A percentile compares a stretch with the other conserved stretches of the same genome.
These are phyloP conservation scores for Teleiodes luculella DNA, from an alignment of 2,888 invertebrate species.

Conservation along the genomic window DNA sequence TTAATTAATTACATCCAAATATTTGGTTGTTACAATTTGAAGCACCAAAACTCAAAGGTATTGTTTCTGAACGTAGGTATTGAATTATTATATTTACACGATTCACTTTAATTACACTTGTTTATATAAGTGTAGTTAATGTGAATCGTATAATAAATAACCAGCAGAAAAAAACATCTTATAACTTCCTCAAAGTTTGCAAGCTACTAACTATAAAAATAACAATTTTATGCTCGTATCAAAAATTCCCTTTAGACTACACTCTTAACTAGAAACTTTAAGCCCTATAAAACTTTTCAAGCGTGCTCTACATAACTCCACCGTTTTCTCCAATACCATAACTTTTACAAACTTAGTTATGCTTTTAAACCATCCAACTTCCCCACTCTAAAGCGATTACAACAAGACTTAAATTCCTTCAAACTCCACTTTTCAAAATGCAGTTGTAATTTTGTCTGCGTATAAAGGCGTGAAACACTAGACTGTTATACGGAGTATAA, in stretches of 20 bases:
- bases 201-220: conserved; percentile 25
- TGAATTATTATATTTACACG: no score
- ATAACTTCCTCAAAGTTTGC: conserved; percentile 18
- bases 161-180: not conserved
- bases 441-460: conserved; percentile 17
- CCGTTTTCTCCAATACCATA: conserved; percentile 58
- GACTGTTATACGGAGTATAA: conserved; percentile 53
- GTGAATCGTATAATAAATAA: no score
- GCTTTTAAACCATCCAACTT: not conserved
- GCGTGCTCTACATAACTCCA: conserved; percentile 73
- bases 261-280: conserved; percentile 66
- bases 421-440: not conserved
- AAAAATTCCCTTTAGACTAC: conserved; percentile 57
- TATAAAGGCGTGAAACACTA: conserved; percentile 60
- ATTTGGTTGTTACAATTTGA: no score
- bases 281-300: conserved; percentile 71
- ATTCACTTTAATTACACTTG: no score
- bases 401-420: conserved; percentile 17
- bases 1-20: no score
- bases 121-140: no score
- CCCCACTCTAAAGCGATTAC: conserved; percentile 7
- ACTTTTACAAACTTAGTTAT: conserved; percentile 29
- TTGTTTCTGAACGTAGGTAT: no score
- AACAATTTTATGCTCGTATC: conserved; percentile 43
- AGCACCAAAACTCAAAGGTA: no score